A percentile compares a stretch with the other conserved stretches of the same genome.
phyloP scores from a whole-genome alignment of 2,797 vertebrate genomes.

The Helostoma temminkii region DNA sequence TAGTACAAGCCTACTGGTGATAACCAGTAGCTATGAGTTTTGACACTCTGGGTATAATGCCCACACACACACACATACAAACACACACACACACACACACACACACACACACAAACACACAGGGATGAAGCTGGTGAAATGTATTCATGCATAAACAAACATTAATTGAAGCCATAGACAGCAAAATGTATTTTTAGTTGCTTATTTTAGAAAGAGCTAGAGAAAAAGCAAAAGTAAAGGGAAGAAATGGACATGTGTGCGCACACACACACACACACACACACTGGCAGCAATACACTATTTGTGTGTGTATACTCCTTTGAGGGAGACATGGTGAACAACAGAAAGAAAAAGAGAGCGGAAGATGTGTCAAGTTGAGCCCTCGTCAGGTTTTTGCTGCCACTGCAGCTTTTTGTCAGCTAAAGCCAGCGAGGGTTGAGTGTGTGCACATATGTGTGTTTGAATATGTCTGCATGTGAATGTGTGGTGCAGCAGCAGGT shows the following conservation, averaged over 20 bases:
- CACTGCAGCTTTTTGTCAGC: slow-evolving; percentile 55
- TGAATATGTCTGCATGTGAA: background rate
- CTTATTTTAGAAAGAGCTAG: background rate
- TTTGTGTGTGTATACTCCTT: slow-evolving; percentile 7
- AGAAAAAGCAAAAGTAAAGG: background rate
- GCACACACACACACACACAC: background rate
- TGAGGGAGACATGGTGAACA: slow-evolving; percentile 46
- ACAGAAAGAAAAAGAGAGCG: slow-evolving; percentile 19
- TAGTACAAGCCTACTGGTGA: slow-evolving; percentile 71
- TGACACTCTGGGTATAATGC: slow-evolving; percentile 46
- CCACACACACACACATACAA: slow-evolving; percentile 20
- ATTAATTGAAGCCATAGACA: slow-evolving; percentile 8
- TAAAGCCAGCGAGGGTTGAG: slow-evolving; percentile 22
- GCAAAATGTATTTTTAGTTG: background rate
- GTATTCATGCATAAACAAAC: slow-evolving; percentile 36
- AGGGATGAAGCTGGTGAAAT: slow-evolving; percentile 18
- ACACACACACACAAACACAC: slow-evolving; percentile 17
- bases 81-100: slow-evolving; percentile 20
- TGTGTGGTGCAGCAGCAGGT: slow-evolving; percentile 23
- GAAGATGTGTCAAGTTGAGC: slow-evolving; percentile 51
- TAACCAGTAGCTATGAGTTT: slow-evolving; percentile 69
- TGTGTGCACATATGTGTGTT: slow-evolving; percentile 5
- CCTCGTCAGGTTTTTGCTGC: slow-evolving; percentile 62
- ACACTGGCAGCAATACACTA: background rate
- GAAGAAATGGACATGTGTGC: slow-evolving; percentile 16